Evolutionary conservation across 2,113 vertebrate genomes (phyloP), one percentile per base, ranked within the genome.

Genomic region (Todiramphus chloris): DNA sequence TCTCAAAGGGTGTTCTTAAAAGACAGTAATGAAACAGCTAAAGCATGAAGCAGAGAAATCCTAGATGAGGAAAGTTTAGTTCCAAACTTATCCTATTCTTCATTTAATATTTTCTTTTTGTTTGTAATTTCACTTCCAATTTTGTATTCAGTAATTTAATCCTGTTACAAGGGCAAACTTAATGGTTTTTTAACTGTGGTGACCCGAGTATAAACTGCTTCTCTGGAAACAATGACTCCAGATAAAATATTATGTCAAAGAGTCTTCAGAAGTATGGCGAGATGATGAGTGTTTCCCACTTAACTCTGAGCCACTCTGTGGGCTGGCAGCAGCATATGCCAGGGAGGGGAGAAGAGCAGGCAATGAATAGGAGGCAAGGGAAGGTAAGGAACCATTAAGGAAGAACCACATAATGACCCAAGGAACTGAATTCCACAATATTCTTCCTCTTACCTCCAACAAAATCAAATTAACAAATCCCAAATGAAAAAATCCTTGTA

Each of bases 401-500:
- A 83, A 39, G 16, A 66, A 16, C 13, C n/a, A 37, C 2, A 3
- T 37, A 30, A 60, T 11, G 10, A 60, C 20, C n/a, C 23, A 67
- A 41, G 27, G 41, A 63, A 25, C 7, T 30, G 13, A 16, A 31
- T 58, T 23, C 23, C 44, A 33, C 37, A 37, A 7, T 25, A 30
- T 37, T 59, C 14, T 80, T 67, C 6, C 41, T 78, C 35, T 78
- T 46, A 23, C 21, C 6, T 23, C 78, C 9, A 51, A 30, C 10
- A 6, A 50, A 79, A 62, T 30, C 46, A 74, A 31, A 18, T 8
- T 0, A 53, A 62, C 5, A 59, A 72, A 87, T 44, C 27, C 18
- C 43, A 20, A 46, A 46, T 46, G 9, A 46, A 37, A 50, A 2
- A 0, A 2, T 6, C 8, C 9, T 48, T 16, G 5, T 11, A 81